These are phyloP conservation scores for Brenthis hecate DNA, from an alignment of 2,888 invertebrate species.

Conservation along the genomic window DNA sequence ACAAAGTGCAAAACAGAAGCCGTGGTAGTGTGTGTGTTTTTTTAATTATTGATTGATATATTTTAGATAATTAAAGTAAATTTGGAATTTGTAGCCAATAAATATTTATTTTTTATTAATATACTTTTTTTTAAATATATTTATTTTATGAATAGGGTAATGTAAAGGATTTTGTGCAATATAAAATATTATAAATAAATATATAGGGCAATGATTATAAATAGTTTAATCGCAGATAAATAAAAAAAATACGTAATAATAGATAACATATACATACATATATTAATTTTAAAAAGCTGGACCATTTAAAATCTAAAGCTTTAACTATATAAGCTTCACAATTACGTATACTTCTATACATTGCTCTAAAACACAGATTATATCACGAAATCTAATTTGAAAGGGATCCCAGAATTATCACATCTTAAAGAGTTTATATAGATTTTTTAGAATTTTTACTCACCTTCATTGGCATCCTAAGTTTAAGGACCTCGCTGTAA, in stretches of 20 bases:
- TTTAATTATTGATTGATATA: too few relatives aligned
- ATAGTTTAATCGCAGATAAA: background rate
- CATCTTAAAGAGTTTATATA: background rate
- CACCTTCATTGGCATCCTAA: conserved; percentile 96
- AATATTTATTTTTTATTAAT: background rate
- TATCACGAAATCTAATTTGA: conserved; percentile 10
- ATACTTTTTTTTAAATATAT: too few relatives aligned
- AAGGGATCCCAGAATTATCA: conserved; percentile 12
- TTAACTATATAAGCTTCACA: conserved; percentile 3
- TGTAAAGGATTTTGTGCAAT: too few relatives aligned
- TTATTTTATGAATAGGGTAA: too few relatives aligned
- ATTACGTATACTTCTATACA: conserved; percentile 15
- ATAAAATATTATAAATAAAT: too few relatives aligned
- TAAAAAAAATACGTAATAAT: background rate
- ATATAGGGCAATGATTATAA: too few relatives aligned
- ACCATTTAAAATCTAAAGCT: conserved; percentile 1
- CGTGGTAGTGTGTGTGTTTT: background rate
- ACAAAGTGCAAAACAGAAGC: background rate
- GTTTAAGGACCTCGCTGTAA: conserved; percentile 95
- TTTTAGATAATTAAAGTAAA: background rate
- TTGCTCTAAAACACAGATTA: conserved; percentile 1
- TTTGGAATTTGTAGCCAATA: background rate
- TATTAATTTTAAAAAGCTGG: conserved; percentile 3
- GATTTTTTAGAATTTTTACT: background rate
- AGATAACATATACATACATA: background rate